These are phyloP conservation scores for Microtus ochrogaster DNA, from an alignment of 2,113 vertebrate species.

Conservation along the genomic window DNA sequence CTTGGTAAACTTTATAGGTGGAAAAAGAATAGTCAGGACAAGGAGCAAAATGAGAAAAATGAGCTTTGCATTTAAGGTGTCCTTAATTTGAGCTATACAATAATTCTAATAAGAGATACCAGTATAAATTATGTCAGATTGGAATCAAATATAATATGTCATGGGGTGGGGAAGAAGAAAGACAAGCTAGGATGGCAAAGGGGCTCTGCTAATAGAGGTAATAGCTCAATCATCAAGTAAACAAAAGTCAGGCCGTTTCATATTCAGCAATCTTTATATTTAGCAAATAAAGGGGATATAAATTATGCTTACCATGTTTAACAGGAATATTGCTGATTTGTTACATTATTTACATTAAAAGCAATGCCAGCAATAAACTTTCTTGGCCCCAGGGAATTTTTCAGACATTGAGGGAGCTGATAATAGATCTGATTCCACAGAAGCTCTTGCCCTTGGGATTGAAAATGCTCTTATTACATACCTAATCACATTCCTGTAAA, in stretches of 20 bases:
- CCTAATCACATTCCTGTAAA: background rate
- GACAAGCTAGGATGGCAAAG: background rate
- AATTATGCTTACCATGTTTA: constrained; percentile 40
- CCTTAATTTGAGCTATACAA: constrained; percentile 45
- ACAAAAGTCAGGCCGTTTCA: background rate
- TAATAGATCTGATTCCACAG: constrained; percentile 47
- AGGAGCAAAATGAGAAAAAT: background rate
- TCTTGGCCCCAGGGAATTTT: background rate
- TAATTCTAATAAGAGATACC: constrained; percentile 40
- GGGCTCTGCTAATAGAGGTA: constrained; percentile 10
- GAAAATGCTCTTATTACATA: background rate
- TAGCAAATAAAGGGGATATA: constrained; percentile 5
- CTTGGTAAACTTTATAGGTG: background rate
- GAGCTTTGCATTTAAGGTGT: constrained; percentile 9
- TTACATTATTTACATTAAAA: constrained; percentile 53
- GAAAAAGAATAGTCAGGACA: background rate
- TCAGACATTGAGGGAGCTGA: constrained; percentile 11
- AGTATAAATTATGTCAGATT: constrained; percentile 45
- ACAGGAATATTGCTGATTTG: constrained; percentile 45
- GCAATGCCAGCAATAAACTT: background rate
- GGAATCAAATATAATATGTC: background rate
- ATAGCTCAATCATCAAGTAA: constrained; percentile 47
- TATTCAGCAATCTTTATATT: constrained; percentile 7
- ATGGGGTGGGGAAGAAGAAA: background rate
- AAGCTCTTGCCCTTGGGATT: background rate